Conservation (phyloP, 2,888 invertebrate genomes). For the Apodemia zela region DNA sequence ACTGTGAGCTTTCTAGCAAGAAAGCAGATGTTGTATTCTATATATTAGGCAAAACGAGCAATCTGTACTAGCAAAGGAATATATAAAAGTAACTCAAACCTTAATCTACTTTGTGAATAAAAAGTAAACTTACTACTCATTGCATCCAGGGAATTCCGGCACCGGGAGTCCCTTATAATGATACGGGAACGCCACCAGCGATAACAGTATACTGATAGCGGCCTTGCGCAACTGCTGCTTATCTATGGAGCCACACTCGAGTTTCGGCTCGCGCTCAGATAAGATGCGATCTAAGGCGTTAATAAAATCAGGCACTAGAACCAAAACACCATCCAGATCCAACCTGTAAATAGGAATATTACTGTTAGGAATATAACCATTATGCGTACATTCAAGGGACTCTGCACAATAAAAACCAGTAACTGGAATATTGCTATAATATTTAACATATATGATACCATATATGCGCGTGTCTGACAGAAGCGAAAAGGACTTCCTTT, state of each 20-base stretch:
- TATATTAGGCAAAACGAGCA: too few relatives aligned
- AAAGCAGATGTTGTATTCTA: too few relatives aligned
- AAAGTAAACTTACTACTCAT: slow-evolving; percentile 62
- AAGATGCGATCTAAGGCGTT: slow-evolving; percentile 94
- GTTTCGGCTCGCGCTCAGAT: slow-evolving; percentile 89
- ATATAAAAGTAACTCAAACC: too few relatives aligned
- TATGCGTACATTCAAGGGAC: too few relatives aligned
- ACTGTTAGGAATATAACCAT: not conserved
- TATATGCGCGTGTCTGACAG: too few relatives aligned
- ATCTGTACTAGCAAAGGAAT: too few relatives aligned
- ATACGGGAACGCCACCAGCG: slow-evolving; percentile 94
- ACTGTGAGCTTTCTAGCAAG: too few relatives aligned
- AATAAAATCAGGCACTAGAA: slow-evolving; percentile 93
- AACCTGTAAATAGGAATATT: slow-evolving; percentile 62
- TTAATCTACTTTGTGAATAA: too few relatives aligned
- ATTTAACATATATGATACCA: too few relatives aligned
- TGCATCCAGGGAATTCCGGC: slow-evolving; percentile 83
- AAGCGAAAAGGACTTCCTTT: too few relatives aligned
- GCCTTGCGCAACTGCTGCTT: slow-evolving; percentile 92
- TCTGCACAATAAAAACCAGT: too few relatives aligned
- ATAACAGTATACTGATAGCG: slow-evolving; percentile 94
- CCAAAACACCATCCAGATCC: slow-evolving; percentile 95
- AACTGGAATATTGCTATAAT: too few relatives aligned
- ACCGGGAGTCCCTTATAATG: slow-evolving; percentile 91
- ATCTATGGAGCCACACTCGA: slow-evolving; percentile 85